These are phyloP conservation scores for Progne subis DNA, from an alignment of 2,113 vertebrate species.

Conservation along the genomic window DNA sequence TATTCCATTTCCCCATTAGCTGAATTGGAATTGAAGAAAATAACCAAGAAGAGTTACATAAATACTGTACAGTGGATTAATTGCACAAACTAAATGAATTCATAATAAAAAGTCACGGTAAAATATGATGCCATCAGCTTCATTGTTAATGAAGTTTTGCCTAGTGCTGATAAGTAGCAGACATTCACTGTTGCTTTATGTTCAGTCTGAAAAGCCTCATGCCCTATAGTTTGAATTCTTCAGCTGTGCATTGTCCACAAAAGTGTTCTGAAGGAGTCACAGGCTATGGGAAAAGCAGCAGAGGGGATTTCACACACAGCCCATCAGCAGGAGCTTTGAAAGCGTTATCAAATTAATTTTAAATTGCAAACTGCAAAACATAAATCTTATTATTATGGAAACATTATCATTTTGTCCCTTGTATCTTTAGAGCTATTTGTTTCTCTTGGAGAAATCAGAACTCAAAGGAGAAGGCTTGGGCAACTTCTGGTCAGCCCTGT, in stretches of 20 bases:
- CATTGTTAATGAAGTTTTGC: conserved; percentile 57
- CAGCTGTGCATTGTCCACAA: conserved; percentile 45
- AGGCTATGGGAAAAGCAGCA: conserved; percentile 55
- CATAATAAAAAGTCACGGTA: conserved; percentile 56
- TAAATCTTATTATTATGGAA: not conserved
- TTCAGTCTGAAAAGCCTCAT: conserved; percentile 44
- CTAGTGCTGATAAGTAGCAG: conserved; percentile 47
- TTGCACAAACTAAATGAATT: conserved; percentile 64
- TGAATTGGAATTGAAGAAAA: conserved; percentile 69
- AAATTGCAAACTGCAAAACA: not conserved
- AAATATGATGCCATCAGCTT: conserved; percentile 32
- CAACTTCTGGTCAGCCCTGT: not conserved
- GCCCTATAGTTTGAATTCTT: conserved; percentile 45
- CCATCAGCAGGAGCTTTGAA: not conserved
- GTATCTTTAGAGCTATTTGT: not conserved
- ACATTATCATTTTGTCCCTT: not conserved
- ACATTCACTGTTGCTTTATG: conserved; percentile 50
- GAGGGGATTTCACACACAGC: not conserved
- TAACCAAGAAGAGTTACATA: conserved; percentile 60
- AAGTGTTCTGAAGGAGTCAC: conserved; percentile 55
- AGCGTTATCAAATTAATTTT: not conserved
- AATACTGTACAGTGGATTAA: conserved; percentile 64
- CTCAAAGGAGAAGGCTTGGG: not conserved
- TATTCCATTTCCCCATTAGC: conserved; percentile 71
- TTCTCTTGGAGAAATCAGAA: not conserved